Conservation (phyloP, 2,888 invertebrate genomes). For the Strigamia maritima region DNA sequence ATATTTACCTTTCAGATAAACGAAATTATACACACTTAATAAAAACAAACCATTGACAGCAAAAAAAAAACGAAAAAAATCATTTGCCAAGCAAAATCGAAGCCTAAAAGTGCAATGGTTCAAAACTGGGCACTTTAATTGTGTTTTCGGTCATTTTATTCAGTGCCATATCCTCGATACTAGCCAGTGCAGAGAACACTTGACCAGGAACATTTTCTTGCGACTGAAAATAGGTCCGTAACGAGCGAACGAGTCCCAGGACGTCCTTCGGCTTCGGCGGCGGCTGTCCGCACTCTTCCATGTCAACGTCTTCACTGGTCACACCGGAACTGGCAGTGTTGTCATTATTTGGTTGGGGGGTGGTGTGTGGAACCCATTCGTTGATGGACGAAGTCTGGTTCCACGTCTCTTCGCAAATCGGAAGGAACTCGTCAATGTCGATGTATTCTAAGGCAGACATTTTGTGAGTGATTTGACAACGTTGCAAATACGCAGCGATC, state of each 20-base stretch:
- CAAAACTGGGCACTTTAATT: conserved; percentile 2
- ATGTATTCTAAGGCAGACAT: conserved; percentile 36
- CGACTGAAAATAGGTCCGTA: conserved; percentile 31
- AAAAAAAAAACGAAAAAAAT: too few species aligned
- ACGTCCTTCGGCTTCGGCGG: conserved; percentile 37
- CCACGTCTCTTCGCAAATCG: conserved; percentile 38
- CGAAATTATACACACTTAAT: too few species aligned
- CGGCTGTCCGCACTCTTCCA: conserved; percentile 35
- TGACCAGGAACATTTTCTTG: conserved; percentile 38
- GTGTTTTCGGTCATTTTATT: conserved; percentile 26
- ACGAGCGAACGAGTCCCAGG: conserved; percentile 20
- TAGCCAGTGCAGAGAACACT: conserved; percentile 37
- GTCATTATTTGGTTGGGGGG: background rate
- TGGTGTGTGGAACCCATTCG: background rate
- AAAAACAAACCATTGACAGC: too few species aligned
- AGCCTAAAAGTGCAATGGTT: background rate
- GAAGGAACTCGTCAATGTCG: conserved; percentile 36
- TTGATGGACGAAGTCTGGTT: conserved; percentile 15
- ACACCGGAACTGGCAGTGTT: background rate
- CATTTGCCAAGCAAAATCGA: too few species aligned
- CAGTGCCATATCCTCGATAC: conserved; percentile 28
- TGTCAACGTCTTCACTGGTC: background rate
- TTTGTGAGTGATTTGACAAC: conserved; percentile 13
- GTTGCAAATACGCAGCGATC: conserved; percentile 31
- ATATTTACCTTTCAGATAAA: too few species aligned